A percentile compares a stretch with the other conserved stretches of the same genome.
These are phyloP conservation scores for Diarsia mendica DNA, from an alignment of 2,888 invertebrate genomes.

Conservation along the genomic window DNA sequence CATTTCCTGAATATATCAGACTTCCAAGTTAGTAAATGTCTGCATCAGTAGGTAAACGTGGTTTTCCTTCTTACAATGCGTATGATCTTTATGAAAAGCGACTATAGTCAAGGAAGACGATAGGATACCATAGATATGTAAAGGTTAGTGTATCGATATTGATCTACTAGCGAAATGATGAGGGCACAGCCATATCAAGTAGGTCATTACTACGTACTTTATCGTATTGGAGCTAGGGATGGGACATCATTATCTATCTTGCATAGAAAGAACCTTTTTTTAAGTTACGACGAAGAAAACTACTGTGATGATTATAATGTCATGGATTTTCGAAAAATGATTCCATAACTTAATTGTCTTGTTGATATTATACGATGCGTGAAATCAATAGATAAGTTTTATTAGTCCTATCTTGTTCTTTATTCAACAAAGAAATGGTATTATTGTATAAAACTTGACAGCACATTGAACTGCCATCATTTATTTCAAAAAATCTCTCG, in stretches of 20 bases:
- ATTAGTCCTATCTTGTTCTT: neutral
- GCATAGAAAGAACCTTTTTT: neutral
- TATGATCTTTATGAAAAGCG: slow-evolving; percentile 35
- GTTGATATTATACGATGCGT: neutral
- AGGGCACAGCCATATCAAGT: slow-evolving; percentile 71
- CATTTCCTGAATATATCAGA: neutral
- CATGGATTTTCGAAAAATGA: neutral
- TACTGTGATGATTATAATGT: neutral
- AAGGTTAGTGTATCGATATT: slow-evolving; percentile 74
- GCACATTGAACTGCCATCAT: neutral
- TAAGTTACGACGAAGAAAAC: no score
- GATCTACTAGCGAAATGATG: slow-evolving; percentile 77
- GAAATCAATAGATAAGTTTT: neutral
- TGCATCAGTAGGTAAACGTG: slow-evolving; percentile 1
- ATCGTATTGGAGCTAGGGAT: slow-evolving; percentile 60
- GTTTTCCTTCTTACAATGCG: neutral
- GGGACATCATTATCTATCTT: slow-evolving; percentile 33
- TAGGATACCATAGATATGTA: slow-evolving; percentile 65
- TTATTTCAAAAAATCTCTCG: neutral
- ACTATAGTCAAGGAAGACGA: slow-evolving; percentile 27
- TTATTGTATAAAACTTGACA: neutral
- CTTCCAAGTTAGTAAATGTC: neutral
- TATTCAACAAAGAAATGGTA: no score
- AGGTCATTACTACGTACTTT: slow-evolving; percentile 76
- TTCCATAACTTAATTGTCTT: neutral